A percentile compares a stretch with the other conserved stretches of the same genome.
phyloP scores from a whole-genome alignment of 2,797 vertebrate species.

The Sebastolobus altivelis region DNA sequence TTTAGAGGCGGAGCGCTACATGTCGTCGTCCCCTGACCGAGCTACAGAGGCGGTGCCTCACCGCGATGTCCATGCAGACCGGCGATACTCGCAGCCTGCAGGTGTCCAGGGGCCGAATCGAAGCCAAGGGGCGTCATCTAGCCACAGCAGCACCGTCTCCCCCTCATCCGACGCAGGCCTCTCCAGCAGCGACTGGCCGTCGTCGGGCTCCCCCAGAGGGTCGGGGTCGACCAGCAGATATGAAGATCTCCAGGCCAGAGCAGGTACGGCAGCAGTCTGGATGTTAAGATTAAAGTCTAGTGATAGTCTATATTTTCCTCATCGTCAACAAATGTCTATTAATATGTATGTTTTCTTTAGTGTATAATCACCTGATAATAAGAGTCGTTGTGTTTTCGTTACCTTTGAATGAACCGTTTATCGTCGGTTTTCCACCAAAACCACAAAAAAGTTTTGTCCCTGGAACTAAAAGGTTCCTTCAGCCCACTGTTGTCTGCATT shows the following conservation, averaged over 20 bases:
- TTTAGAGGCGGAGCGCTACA: slow-evolving; percentile 2
- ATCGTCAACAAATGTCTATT: no score
- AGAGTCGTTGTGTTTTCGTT: no score
- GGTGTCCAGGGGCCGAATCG: not conserved
- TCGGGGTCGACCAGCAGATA: slow-evolving; percentile 49
- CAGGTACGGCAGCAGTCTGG: slow-evolving; percentile 45
- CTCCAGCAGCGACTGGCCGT: slow-evolving; percentile 32
- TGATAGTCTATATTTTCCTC: not conserved
- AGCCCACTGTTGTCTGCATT: fast-evolving
- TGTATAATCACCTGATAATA: no score
- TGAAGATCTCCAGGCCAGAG: slow-evolving; percentile 32
- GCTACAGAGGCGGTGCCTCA: not conserved
- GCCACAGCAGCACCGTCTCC: slow-evolving; percentile 55
- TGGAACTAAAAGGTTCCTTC: no score
- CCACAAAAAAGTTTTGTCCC: no score
- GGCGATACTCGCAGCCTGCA: not conserved
- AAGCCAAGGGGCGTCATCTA: slow-evolving; percentile 42
- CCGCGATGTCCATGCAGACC: not conserved
- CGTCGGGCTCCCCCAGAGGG: slow-evolving; percentile 16
- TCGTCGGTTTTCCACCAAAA: no score
- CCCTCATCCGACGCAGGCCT: not conserved
- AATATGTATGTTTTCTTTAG: no score
- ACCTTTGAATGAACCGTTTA: no score
- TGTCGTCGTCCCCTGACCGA: not conserved
- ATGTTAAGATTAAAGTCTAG: not conserved